A percentile compares a stretch with the other conserved stretches of the same genome.
Conservation (phyloP, 2,797 vertebrate genomes). For the Tarsius wallacei region DNA sequence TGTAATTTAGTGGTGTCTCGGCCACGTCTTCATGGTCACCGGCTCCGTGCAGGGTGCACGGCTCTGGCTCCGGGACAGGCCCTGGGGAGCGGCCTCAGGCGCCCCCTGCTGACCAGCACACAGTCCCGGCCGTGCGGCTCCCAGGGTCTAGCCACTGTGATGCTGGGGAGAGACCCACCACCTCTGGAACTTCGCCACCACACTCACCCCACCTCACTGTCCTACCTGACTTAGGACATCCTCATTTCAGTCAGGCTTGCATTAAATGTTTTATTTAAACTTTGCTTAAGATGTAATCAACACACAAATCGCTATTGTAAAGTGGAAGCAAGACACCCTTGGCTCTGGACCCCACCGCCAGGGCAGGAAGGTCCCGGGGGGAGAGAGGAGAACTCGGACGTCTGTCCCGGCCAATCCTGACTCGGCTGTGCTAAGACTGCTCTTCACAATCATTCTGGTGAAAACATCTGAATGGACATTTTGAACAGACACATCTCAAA, state of each 20-base stretch:
- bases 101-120: neutral
- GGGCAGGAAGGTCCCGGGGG: fast-evolving
- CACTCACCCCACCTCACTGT: neutral
- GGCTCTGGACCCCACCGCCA: neutral
- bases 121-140: neutral
- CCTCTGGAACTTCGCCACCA: neutral
- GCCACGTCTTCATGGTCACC: fast-evolving
- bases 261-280: neutral
- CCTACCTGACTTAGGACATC: neutral
- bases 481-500: neutral
- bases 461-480: neutral
- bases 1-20: neutral
- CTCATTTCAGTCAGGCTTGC: neutral
- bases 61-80: too few relatives aligned
- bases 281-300: neutral
- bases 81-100: neutral
- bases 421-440: neutral
- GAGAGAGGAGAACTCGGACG: neutral
- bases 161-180: too few relatives aligned
- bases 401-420: neutral
- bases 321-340: neutral
- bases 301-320: neutral
- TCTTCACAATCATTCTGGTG: neutral
- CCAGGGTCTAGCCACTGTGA: too few relatives aligned
- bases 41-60: too few relatives aligned